Evolutionary conservation across 2,797 vertebrate genomes (phyloP), one percentile per base, ranked within the genome.

Genomic region (Chelmon rostratus): DNA sequence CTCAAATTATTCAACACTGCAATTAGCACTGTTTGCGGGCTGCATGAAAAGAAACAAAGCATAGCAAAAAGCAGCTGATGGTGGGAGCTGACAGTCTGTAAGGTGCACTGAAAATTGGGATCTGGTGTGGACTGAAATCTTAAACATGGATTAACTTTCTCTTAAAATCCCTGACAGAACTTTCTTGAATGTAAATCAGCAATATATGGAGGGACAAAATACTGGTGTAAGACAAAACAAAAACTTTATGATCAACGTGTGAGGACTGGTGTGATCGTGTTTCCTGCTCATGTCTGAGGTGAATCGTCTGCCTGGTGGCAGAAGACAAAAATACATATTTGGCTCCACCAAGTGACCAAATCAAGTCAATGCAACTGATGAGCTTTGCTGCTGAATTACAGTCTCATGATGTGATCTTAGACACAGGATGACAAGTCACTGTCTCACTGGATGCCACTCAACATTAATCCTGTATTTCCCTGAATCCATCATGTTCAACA

Each of bases 321-420:
- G 13, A 28, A 49, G 77, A 25, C 46, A 54, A 61, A 58, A 65
- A 47, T 1, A 8, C 1, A 7, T 16, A 66, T 83, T 23, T 90
- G 74, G 44, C 82, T 79, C 85, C 85, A 85, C 1, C 73, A 6
- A n/a, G 79, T 73, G 88, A 16, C 16, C 35, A 58, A 23, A 63
- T 3, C 0, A 1, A 21, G 25, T 42, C 21, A 83, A 0, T 74
- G 46, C 76, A 85, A 0, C 13, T 19, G 8, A 33, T 3, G 57
- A 38, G 3, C 8, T 59, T 4, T 12, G 7, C 7, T 12, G 8
- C 38, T 61, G 13, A 67, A 23, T 23, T 23, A 10, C 40, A 31
- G 19, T 3, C n/a, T 15, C n/a, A n/a, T n/a, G n/a, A n/a, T n/a
- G n/a, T n/a, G n/a, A n/a, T n/a, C n/a, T n/a, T 2, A 25, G 40